Conservation (phyloP, 2,888 invertebrate species). For the Scaptomyza caliginosa region DNA sequence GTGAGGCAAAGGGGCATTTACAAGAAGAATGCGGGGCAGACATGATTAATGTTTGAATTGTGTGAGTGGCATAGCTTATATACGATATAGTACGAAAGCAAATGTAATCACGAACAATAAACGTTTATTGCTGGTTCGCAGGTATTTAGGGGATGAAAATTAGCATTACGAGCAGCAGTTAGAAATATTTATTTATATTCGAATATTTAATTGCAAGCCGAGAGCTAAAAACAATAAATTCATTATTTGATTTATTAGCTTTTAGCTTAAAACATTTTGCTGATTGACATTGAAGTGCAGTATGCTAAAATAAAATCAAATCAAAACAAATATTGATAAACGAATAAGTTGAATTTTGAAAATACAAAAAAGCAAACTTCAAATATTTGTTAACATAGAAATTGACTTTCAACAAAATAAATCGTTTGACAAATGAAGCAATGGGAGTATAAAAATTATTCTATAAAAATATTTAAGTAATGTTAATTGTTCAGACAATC, state of each 20-base stretch:
- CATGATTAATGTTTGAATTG: conserved; percentile 61
- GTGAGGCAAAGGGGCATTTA: neutral
- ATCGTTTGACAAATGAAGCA: conserved; percentile 3
- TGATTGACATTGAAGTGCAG: neutral
- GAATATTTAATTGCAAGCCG: conserved; percentile 12
- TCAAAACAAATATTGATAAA: neutral
- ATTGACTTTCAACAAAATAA: neutral
- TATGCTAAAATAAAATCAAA: neutral
- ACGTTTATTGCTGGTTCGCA: neutral
- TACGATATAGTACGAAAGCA: neutral
- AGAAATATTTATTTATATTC: neutral
- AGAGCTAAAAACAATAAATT: conserved; percentile 4
- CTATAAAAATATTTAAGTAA: neutral
- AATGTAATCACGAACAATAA: conserved; percentile 40
- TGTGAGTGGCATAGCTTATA: conserved; percentile 59
- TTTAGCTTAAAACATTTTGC: neutral
- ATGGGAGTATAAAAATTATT: neutral
- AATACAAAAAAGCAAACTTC: neutral
- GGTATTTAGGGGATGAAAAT: conserved; percentile 3
- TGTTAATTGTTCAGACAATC: neutral
- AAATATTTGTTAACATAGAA: neutral
- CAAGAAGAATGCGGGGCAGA: conserved; percentile 11
- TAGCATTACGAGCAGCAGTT: neutral
- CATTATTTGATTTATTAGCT: conserved; percentile 1
- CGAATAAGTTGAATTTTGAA: neutral